These are phyloP conservation scores for Buphagus erythrorhynchus DNA, from an alignment of 2,797 vertebrate genomes.

Conservation along the genomic window DNA sequence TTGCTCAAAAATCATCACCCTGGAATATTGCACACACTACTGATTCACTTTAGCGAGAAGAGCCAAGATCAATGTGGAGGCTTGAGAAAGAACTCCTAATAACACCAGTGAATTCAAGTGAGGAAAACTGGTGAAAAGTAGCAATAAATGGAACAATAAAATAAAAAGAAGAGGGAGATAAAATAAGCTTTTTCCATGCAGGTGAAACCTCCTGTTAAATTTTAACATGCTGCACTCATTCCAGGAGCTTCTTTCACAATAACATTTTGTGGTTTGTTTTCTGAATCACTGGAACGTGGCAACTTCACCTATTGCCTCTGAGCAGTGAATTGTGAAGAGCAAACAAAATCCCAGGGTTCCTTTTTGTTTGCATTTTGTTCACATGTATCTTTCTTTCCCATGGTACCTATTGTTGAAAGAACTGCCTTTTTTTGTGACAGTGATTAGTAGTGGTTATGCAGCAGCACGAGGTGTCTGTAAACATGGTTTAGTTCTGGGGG, in stretches of 20 bases:
- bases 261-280: not conserved
- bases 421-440: not conserved
- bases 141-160: not conserved
- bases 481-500: not conserved
- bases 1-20: not conserved
- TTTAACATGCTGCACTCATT: not conserved
- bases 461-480: not conserved
- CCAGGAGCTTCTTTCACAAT: constrained; percentile 12
- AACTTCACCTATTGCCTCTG: constrained; percentile 54
- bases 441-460: not conserved
- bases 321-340: constrained; percentile 38
- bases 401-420: not conserved
- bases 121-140: not conserved
- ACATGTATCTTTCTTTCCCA: not conserved
- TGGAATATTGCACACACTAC: not conserved
- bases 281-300: constrained; percentile 34
- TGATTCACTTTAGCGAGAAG: not conserved
- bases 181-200: not conserved
- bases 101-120: not conserved
- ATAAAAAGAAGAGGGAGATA: not conserved
- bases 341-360: constrained; percentile 8
- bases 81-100: not conserved
- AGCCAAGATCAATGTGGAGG: not conserved
- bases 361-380: constrained; percentile 14
- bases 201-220: not conserved